Conservation (phyloP, 2,888 invertebrate genomes). For the Leptinotarsa haldemani region DNA sequence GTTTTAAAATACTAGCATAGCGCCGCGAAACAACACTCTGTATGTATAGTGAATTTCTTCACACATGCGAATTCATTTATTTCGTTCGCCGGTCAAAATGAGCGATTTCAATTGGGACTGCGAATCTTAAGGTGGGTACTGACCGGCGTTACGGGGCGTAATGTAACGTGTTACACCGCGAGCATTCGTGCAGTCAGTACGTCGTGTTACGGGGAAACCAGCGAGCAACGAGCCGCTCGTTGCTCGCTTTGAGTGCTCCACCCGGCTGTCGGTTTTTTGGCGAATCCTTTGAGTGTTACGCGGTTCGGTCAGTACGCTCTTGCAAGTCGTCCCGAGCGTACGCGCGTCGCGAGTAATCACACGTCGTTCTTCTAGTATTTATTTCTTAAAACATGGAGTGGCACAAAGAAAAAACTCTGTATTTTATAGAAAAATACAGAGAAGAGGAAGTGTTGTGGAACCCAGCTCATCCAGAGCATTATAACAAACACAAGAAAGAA, state of each 20-base stretch:
- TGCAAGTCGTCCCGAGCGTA: not conserved
- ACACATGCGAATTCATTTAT: too few species aligned
- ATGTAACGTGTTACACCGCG: constrained; percentile 1
- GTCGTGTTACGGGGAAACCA: not conserved
- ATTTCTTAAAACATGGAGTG: constrained; percentile 1
- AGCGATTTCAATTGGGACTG: too few species aligned
- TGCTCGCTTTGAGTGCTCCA: not conserved
- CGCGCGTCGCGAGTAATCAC: not conserved
- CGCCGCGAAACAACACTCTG: too few species aligned
- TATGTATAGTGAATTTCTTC: too few species aligned
- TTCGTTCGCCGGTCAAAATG: too few species aligned
- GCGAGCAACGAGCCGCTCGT: not conserved
- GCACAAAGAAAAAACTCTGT: not conserved
- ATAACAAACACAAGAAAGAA: not conserved
- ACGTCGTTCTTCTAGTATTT: not conserved
- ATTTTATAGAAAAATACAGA: not conserved
- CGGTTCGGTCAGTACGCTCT: not conserved
- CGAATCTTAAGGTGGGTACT: not conserved
- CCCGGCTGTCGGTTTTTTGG: constrained; percentile 1
- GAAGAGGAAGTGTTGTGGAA: not conserved
- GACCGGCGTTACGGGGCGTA: not conserved
- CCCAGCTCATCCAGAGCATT: constrained; percentile 1
- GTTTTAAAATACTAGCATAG: too few species aligned
- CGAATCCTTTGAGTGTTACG: not conserved
- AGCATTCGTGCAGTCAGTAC: constrained; percentile 1